Percentiles rank a stretch among this genome's conserved stretches.
These are phyloP conservation scores for Drosophila heteroneura DNA, from an alignment of 2,888 invertebrate genomes.

Conservation along the genomic window DNA sequence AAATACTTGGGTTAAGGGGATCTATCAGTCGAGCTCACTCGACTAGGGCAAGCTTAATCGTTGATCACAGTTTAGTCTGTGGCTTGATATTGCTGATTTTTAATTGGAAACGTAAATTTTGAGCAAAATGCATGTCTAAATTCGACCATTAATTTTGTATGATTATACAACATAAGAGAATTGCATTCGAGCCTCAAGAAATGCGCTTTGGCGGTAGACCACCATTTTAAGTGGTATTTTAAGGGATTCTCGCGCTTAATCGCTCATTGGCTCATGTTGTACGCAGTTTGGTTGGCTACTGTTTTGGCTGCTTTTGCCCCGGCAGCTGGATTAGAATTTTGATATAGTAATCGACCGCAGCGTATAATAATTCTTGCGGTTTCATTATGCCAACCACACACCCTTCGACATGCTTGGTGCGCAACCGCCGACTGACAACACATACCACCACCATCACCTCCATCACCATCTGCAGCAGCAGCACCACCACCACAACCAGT, in stretches of 20 bases:
- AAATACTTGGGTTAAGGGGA: background rate
- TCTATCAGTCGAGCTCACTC: background rate
- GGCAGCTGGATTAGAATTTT: constrained; percentile 66
- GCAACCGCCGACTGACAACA: constrained; percentile 64
- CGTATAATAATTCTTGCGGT: constrained; percentile 83
- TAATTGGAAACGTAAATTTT: background rate
- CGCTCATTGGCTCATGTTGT: constrained; percentile 57
- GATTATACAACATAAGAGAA: background rate
- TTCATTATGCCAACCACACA: constrained; percentile 80
- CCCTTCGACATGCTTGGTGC: constrained; percentile 64
- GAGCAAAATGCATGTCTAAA: background rate
- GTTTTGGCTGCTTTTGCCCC: constrained; percentile 3
- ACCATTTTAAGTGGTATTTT: constrained; percentile 35
- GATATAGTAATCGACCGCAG: constrained; percentile 81
- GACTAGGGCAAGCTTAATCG: background rate
- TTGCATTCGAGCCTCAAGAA: background rate
- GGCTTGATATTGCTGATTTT: background rate
- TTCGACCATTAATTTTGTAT: background rate
- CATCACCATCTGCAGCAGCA: constrained; percentile 16
- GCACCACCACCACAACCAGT: constrained; percentile 15
- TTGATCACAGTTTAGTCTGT: background rate
- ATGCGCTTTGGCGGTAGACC: constrained; percentile 3
- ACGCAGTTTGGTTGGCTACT: constrained; percentile 65
- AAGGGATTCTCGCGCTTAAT: constrained; percentile 1
- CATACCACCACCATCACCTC: constrained; percentile 40